Evolutionary conservation across 2,888 invertebrate species (phyloP).

Genomic region (Pyrocoelia pectoralis): DNA sequence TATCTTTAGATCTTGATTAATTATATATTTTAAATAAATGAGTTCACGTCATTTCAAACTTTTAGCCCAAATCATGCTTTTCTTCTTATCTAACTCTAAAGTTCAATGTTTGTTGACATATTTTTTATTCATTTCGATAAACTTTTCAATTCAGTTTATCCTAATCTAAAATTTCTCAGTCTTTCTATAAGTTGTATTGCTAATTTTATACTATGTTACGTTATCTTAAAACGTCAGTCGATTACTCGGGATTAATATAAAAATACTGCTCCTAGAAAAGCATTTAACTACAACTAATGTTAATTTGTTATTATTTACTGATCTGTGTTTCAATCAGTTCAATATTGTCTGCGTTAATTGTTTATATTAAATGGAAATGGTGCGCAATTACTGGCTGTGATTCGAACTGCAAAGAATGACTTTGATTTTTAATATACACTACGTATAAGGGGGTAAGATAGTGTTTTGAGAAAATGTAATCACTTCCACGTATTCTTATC

Average conservation of each 20-base stretch:
- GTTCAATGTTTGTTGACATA: conserved; percentile 34
- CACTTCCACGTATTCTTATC: not conserved
- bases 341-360: too few species aligned
- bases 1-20: not conserved
- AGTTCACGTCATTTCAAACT: conserved; percentile 28
- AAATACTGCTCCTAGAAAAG: too few species aligned
- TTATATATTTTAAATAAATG: conserved; percentile 4
- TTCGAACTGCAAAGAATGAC: too few species aligned
- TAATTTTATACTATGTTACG: not conserved
- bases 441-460: too few species aligned
- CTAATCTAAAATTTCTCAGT: not conserved
- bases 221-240: not conserved
- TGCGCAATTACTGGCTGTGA: too few species aligned
- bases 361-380: too few species aligned
- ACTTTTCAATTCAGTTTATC: conserved; percentile 5
- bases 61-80: conserved; percentile 24
- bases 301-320: too few species aligned
- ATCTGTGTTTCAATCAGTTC: too few species aligned
- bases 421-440: too few species aligned
- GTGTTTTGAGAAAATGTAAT: not conserved
- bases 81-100: conserved; percentile 13
- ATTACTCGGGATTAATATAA: not conserved
- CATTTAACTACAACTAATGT: too few species aligned
- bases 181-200: not conserved
- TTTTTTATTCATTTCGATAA: conserved; percentile 26